Conservation (phyloP, 2,888 invertebrate genomes). For the Phalera bucephala region DNA sequence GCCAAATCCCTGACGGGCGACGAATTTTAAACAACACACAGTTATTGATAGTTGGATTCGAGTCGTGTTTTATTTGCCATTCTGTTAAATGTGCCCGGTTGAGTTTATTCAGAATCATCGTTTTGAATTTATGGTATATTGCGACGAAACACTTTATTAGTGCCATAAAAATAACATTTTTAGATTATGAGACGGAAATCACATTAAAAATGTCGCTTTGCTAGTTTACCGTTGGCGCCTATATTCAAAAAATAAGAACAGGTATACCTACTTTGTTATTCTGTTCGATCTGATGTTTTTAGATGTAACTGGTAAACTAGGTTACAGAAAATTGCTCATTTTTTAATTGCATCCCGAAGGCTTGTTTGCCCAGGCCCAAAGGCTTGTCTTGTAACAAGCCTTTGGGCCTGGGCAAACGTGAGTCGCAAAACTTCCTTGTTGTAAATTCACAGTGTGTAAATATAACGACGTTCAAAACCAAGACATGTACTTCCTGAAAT, state of each 20-base stretch:
- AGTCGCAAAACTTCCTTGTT: too few relatives aligned
- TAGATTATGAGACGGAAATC: slow-evolving; percentile 22
- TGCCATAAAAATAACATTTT: slow-evolving; percentile 25
- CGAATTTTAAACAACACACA: slow-evolving; percentile 68
- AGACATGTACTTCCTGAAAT: neutral
- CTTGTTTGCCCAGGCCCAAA: too few relatives aligned
- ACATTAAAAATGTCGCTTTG: slow-evolving; percentile 19
- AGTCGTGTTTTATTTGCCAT: slow-evolving; percentile 56
- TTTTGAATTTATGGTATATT: slow-evolving; percentile 24
- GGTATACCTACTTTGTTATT: too few relatives aligned
- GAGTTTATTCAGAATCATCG: slow-evolving; percentile 24
- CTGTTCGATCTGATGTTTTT: too few relatives aligned
- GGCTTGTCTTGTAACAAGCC: too few relatives aligned
- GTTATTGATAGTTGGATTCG: slow-evolving; percentile 65
- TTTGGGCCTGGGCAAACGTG: too few relatives aligned
- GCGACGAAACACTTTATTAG: slow-evolving; percentile 28
- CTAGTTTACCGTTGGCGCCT: slow-evolving; percentile 5
- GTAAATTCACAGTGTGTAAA: too few relatives aligned
- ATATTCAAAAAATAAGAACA: neutral
- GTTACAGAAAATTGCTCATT: too few relatives aligned
- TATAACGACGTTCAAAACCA: too few relatives aligned
- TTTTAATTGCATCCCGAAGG: too few relatives aligned
- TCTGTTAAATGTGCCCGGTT: slow-evolving; percentile 31
- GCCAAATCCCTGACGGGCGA: slow-evolving; percentile 68
- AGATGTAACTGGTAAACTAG: too few relatives aligned